These are phyloP conservation scores for Drosophila conformis DNA, from an alignment of 2,888 invertebrate genomes.

Conservation along the genomic window DNA sequence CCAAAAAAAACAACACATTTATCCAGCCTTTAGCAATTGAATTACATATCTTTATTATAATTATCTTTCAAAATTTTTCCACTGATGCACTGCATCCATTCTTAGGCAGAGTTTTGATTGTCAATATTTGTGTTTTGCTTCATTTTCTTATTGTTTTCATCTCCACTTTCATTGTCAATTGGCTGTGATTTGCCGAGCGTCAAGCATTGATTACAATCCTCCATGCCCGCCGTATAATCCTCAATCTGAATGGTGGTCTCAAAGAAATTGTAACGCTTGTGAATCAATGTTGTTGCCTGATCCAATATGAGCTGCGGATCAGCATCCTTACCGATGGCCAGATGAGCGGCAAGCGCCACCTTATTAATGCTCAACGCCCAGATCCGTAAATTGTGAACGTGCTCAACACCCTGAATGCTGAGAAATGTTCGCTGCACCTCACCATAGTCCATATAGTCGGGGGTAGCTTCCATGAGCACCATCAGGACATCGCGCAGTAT, in stretches of 20 bases:
- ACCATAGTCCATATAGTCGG: slow-evolving; percentile 65
- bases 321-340: slow-evolving; percentile 55
- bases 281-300: slow-evolving; percentile 56
- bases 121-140: background rate
- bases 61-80: background rate
- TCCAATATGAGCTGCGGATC: slow-evolving; percentile 68
- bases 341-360: slow-evolving; percentile 66
- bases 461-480: slow-evolving; percentile 72
- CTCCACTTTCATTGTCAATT: background rate
- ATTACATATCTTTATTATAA: background rate
- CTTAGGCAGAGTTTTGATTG: background rate
- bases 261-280: slow-evolving; percentile 58
- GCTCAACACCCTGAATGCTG: slow-evolving; percentile 60
- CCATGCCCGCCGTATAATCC: slow-evolving; percentile 55
- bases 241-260: slow-evolving; percentile 74
- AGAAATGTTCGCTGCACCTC: slow-evolving; percentile 61
- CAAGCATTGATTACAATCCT: slow-evolving; percentile 54
- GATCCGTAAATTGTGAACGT: slow-evolving; percentile 72
- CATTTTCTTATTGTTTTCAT: background rate
- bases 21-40: background rate
- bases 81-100: background rate
- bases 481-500: slow-evolving; percentile 65
- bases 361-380: slow-evolving; percentile 69
- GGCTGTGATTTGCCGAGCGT: background rate
- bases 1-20: background rate